Conservation (phyloP, 2,888 invertebrate genomes). For the Bombyx huttoni region DNA sequence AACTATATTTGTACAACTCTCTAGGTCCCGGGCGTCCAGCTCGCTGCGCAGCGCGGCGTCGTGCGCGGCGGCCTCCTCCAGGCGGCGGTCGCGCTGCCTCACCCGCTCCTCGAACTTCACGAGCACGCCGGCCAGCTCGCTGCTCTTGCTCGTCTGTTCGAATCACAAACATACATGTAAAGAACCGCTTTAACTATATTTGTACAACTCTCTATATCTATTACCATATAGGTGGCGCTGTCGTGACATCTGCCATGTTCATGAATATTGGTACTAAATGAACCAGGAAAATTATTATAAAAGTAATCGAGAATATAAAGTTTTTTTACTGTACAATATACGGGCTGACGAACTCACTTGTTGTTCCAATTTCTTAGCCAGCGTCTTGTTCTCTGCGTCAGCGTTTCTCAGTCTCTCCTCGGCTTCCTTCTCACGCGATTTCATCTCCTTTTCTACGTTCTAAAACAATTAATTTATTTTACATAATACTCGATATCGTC, state of each 20-base stretch:
- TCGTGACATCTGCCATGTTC: too few species aligned
- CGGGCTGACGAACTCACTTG: conserved; percentile 27
- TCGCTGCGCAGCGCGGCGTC: conserved; percentile 38
- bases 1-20: conserved; percentile 11
- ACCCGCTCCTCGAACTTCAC: conserved; percentile 64
- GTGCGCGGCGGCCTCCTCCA: conserved; percentile 41
- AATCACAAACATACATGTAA: too few species aligned
- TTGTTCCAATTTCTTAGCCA: conserved; percentile 56
- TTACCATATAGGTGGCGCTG: too few species aligned
- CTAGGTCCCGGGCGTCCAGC: conserved; percentile 43
- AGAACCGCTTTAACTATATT: too few species aligned
- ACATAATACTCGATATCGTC: background rate
- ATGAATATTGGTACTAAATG: too few species aligned
- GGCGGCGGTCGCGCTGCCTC: conserved; percentile 49
- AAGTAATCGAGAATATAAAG: too few species aligned
- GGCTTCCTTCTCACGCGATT: conserved; percentile 36
- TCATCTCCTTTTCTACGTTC: conserved; percentile 51
- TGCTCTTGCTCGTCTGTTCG: conserved; percentile 46
- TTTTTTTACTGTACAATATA: too few species aligned
- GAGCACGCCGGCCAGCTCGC: conserved; percentile 53
- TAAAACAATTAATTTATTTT: conserved; percentile 15
- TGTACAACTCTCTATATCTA: too few species aligned
- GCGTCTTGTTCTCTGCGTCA: conserved; percentile 32
- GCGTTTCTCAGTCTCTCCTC: conserved; percentile 38
- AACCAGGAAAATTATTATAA: too few species aligned